Base-by-base conservation (phyloP, 2,888 invertebrate genomes). In the Hydraecia micacea region DNA sequence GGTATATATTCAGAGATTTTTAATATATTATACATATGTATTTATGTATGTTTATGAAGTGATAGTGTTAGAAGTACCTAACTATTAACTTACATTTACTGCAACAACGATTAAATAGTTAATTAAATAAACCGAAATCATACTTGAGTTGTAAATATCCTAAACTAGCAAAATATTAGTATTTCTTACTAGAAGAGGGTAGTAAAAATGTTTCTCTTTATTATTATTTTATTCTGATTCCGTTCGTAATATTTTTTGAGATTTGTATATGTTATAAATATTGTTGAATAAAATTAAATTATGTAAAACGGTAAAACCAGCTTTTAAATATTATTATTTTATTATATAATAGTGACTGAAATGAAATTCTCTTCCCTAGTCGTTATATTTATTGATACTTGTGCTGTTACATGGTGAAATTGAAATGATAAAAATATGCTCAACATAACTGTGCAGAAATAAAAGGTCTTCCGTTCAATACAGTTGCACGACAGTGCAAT, bases 311-410 rank as follows among this genome's bases (percentile, higher is more conserved):
- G n/a, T n/a, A 65, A 65, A 69, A 28, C 13, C 42, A 49, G 52
- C 60, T 80, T 55, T 65, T 73, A 32, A 55, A 39, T 66, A 65
- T 69, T 52, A 49, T 70, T 7, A 55, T 81, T 80, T 13, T 55
- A 52, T 73, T 58, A 77, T 74, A 58, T 36, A 25, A 65, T 46
- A 67, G 58, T 76, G 85, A 85, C 80, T 87, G 72, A 87, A 83
- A 67, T 68, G 0, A 66, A 75, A 68, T 36, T 73, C 18, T 84
- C 68, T 84, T 73, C 28, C 58, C 84, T 85, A 84, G 87, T 86
- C 87, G 55, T 83, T 78, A 75, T 75, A 63, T 86, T 66, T 72
- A 86, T 73, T 72, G 42, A 32, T 21, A 42, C 39, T 62, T 55
- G 25, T 55, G 36, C 58, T 46, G n/a, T 60, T 73, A 65, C 46